phyloP scores from a whole-genome alignment of 1,140 invertebrate genomes.

The Euwallacea fornicatus region DNA sequence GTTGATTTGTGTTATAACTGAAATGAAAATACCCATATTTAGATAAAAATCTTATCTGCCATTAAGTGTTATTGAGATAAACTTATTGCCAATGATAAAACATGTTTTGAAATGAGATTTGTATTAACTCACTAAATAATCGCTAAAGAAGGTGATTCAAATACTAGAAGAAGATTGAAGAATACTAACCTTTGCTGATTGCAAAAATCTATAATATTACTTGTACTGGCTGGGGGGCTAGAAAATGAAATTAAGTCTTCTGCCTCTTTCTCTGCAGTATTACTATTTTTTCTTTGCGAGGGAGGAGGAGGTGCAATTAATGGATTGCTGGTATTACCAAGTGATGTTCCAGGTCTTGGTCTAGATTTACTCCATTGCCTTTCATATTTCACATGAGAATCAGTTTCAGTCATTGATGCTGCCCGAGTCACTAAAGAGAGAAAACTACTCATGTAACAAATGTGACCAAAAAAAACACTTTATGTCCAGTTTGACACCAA shows the following conservation, averaged over 20 bases:
- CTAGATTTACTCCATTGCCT: constrained; percentile 46
- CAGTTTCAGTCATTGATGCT: constrained; percentile 50
- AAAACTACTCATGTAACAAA: neutral
- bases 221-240: constrained; percentile 58
- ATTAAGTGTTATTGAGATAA: too few species aligned
- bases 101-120: too few species aligned
- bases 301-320: constrained; percentile 60
- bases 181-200: constrained; percentile 42
- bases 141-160: neutral
- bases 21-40: constrained; percentile 15
- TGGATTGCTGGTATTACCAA: constrained; percentile 40
- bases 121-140: too few species aligned
- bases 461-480: neutral
- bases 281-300: constrained; percentile 57
- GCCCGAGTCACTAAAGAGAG: constrained; percentile 46
- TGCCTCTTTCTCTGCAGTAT: constrained; percentile 54
- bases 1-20: constrained; percentile 34
- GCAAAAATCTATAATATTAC: constrained; percentile 46
- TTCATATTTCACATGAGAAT: constrained; percentile 45
- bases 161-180: neutral
- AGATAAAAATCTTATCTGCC: neutral
- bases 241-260: constrained; percentile 75
- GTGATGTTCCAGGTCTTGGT: constrained; percentile 45
- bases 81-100: too few species aligned
- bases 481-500: neutral